A percentile compares a stretch with the other conserved stretches of the same genome.
phyloP scores from a whole-genome alignment of 2,797 vertebrate genomes.

The Furcifer pardalis region DNA sequence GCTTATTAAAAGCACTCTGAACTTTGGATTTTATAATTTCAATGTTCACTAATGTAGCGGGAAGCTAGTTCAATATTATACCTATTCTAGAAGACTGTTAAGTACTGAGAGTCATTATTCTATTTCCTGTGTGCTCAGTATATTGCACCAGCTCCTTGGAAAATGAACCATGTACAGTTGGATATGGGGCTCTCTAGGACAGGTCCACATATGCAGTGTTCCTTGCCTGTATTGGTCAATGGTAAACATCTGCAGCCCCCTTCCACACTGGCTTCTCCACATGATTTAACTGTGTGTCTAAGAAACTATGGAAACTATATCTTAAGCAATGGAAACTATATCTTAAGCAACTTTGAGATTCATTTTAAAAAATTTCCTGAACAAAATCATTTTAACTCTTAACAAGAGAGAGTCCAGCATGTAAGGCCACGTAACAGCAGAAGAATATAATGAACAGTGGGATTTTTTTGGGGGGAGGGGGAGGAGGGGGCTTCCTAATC shows the following conservation, averaged over 20 bases:
- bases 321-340: neutral
- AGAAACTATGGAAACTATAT: neutral
- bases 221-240: neutral
- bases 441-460: neutral
- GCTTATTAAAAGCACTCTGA: neutral
- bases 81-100: neutral
- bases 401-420: neutral
- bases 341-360: neutral
- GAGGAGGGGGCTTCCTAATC: neutral
- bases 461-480: neutral
- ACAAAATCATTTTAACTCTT: neutral
- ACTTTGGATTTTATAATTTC: neutral
- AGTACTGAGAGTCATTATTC: neutral
- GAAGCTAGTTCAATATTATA: neutral
- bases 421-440: neutral
- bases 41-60: neutral
- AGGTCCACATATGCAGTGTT: neutral
- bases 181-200: neutral
- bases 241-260: neutral
- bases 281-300: neutral
- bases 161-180: neutral
- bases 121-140: too few relatives aligned
- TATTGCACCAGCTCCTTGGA: neutral
- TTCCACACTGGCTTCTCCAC: neutral
- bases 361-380: neutral